Conservation (phyloP, 2,113 vertebrate genomes). For the Okapia johnstoni region DNA sequence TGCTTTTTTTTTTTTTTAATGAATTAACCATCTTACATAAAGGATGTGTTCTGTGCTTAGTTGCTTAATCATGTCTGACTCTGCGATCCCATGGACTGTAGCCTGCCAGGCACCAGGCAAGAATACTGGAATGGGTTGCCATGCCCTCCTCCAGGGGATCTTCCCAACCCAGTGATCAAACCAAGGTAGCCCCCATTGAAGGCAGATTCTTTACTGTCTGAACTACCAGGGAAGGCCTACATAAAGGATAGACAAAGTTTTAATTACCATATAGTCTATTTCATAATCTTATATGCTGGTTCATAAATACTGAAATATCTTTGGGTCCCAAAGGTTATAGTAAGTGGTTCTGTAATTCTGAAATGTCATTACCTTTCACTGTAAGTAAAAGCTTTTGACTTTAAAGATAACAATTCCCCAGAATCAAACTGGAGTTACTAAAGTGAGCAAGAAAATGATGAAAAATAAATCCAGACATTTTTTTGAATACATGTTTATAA, state of each 20-base stretch:
- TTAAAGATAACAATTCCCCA: neutral
- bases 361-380: neutral
- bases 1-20: neutral
- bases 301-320: neutral
- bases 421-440: neutral
- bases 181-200: neutral
- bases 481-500: constrained; percentile 14
- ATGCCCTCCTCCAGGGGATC: neutral
- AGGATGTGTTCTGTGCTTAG: neutral
- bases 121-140: neutral
- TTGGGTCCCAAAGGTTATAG: neutral
- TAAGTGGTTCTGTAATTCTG: neutral
- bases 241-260: neutral
- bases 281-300: neutral
- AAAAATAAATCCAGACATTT: constrained; percentile 29
- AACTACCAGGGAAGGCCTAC: neutral
- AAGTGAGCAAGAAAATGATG: neutral
- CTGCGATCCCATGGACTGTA: neutral
- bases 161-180: neutral
- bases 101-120: neutral
- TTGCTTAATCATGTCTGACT: neutral
- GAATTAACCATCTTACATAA: neutral
- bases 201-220: neutral
- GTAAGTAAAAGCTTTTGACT: neutral
- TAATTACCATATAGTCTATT: neutral